phyloP scores from a whole-genome alignment of 2,888 invertebrate species.

The Auanema freiburgensis region DNA sequence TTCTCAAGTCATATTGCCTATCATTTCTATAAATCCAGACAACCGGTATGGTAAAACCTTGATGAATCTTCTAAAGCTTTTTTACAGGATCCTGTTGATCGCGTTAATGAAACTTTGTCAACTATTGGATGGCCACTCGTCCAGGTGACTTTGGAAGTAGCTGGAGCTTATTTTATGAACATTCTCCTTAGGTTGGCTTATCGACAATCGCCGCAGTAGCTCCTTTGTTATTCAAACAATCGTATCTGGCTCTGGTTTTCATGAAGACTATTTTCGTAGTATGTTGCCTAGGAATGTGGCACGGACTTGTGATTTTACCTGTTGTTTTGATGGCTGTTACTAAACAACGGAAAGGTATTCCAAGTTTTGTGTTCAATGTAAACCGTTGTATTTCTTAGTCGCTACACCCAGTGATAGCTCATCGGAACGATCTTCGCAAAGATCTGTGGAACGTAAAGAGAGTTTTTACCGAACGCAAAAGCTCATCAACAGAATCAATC shows the following conservation, averaged over 20 bases:
- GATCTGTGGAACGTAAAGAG: slow-evolving; percentile 49
- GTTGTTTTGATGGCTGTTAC: slow-evolving; percentile 45
- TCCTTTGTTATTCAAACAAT: slow-evolving; percentile 58
- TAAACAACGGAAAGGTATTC: slow-evolving; percentile 13
- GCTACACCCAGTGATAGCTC: slow-evolving; percentile 25
- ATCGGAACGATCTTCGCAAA: slow-evolving; percentile 44
- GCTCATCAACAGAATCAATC: slow-evolving; percentile 19
- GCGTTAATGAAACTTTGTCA: slow-evolving; percentile 48
- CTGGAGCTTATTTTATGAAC: neutral
- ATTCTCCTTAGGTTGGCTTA: slow-evolving; percentile 42
- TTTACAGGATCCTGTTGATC: slow-evolving; percentile 43
- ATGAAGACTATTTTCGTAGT: slow-evolving; percentile 57
- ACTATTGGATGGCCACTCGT: slow-evolving; percentile 58
- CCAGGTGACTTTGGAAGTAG: slow-evolving; percentile 25
- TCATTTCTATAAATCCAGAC: slow-evolving; percentile 54
- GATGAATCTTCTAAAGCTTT: neutral
- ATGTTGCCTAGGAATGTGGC: slow-evolving; percentile 58
- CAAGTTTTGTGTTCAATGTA: neutral
- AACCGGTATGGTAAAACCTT: slow-evolving; percentile 29
- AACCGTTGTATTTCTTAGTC: slow-evolving; percentile 4
- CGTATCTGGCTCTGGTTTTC: slow-evolving; percentile 58
- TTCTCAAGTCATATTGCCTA: slow-evolving; percentile 59
- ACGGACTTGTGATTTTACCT: slow-evolving; percentile 53
- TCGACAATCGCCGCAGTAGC: slow-evolving; percentile 57
- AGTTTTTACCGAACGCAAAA: slow-evolving; percentile 47